A percentile compares a stretch with the other conserved stretches of the same genome.
phyloP scores from a whole-genome alignment of 2,113 vertebrate genomes.

The Macquaria australasica region DNA sequence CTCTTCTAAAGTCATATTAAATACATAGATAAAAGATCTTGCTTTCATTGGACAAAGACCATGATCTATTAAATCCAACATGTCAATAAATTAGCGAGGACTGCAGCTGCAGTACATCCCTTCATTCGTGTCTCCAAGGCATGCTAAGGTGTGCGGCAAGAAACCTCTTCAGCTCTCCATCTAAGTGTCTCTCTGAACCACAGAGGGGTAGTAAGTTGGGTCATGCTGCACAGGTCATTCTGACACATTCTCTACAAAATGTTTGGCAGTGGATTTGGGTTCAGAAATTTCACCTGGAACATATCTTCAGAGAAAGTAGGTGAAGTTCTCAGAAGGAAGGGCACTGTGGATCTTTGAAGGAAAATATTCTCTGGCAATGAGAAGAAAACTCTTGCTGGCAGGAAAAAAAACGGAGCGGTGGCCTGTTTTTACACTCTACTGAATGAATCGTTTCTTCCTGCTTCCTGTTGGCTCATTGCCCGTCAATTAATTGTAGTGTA shows the following conservation, averaged over 20 bases:
- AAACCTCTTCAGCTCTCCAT: slow-evolving; percentile 5
- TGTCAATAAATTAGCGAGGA: background rate
- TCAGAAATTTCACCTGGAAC: slow-evolving; percentile 56
- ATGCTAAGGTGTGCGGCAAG: slow-evolving; percentile 31
- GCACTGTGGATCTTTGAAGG: slow-evolving; percentile 45
- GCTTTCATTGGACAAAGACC: background rate
- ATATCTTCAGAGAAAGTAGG: slow-evolving; percentile 36
- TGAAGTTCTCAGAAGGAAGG: slow-evolving; percentile 50
- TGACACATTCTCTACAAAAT: slow-evolving; percentile 45
- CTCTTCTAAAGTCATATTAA: slow-evolving; percentile 1
- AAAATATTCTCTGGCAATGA: slow-evolving; percentile 24
- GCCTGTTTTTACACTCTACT: slow-evolving; percentile 24
- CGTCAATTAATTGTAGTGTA: background rate
- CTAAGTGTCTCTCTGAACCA: slow-evolving; percentile 29
- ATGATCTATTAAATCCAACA: slow-evolving; percentile 11
- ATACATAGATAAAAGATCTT: background rate
- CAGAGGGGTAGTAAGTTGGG: background rate
- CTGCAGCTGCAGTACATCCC: slow-evolving; percentile 29
- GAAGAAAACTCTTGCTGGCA: slow-evolving; percentile 24
- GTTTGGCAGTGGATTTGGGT: slow-evolving; percentile 73
- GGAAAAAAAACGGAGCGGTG: slow-evolving; percentile 9
- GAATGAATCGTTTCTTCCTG: slow-evolving; percentile 14
- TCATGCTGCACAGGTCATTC: slow-evolving; percentile 12
- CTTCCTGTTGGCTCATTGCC: slow-evolving; percentile 20
- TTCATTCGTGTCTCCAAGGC: slow-evolving; percentile 32